Evolutionary conservation across 2,113 vertebrate species (phyloP), one percentile per base, ranked within the genome.

Genomic region (Anolis sagrei): DNA sequence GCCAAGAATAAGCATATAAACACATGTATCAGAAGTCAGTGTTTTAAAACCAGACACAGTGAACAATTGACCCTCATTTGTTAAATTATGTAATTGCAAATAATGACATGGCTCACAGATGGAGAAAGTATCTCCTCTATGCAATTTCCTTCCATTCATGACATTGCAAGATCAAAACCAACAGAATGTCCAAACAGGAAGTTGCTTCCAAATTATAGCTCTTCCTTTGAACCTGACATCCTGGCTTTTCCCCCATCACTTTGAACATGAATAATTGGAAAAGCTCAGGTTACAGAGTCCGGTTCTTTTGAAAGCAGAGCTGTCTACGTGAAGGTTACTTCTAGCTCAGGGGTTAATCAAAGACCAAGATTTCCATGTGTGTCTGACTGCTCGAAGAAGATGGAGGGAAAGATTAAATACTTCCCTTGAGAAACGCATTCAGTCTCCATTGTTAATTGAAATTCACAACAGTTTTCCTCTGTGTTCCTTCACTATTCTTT

Each of bases 221-320:
- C 94, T 87, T 95, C 94, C 95, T 94, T 90, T 96, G 96, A 97
- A 97, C 95, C 97, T 98, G 96, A 96, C 97, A 97, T 97, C 97
- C 97, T 96, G 97, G 96, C 92, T 95, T 29, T 95, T 94, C 95
- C 54, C 94, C 92, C 89, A 87, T 93, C 90, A 88, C 97, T 97
- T 97, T 97, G 97, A 98, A 97, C 97, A 97, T 91, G 93, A 95
- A 94, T 96, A 95, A 96, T 95, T 95, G 95, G 95, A 93, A 93
- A 95, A 93, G 96, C 92, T 98, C 97, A 94, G 89, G 95, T 98
- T 98, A 97, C 97, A 96, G 95, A 89, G 95, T 95, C 93, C 82
- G 94, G 94, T 92, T 93, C 95, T 93, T 95, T 91, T 95, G 97
- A 97, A 97, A 97, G 95, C 94, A 93, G 95, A 97, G 93, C 95